phyloP scores from a whole-genome alignment of 2,888 invertebrate genomes.

The Fragum sueziense region DNA sequence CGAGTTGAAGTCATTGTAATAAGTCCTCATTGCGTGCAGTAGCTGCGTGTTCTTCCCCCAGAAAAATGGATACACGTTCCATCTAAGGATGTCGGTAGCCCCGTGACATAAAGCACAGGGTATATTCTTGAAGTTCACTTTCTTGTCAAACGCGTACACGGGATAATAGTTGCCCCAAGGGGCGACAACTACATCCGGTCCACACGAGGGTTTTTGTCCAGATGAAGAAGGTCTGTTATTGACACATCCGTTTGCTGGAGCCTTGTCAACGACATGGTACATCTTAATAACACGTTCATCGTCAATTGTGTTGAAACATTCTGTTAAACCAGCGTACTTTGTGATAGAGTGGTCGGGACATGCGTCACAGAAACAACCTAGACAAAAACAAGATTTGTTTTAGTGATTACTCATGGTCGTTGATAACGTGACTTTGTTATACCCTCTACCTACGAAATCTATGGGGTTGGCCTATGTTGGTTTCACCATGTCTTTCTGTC shows the following conservation, averaged over 20 bases:
- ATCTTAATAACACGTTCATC: neutral
- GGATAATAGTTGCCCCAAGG: slow-evolving; percentile 1
- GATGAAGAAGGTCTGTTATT: neutral
- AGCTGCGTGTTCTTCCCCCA: neutral
- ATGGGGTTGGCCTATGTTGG: no score
- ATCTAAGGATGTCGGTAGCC: neutral
- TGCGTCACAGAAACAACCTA: neutral
- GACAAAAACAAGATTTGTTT: no score
- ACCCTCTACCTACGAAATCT: no score
- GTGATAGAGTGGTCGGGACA: neutral
- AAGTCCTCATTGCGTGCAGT: neutral
- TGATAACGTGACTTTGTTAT: no score
- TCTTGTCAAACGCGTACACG: neutral
- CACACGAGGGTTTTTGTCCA: neutral
- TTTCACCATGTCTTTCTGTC: no score
- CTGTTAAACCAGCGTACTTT: neutral
- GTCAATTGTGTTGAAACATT: neutral
- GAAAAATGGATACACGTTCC: neutral
- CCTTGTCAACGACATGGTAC: neutral
- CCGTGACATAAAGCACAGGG: neutral
- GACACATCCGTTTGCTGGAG: neutral
- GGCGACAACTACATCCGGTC: neutral
- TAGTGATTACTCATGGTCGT: no score
- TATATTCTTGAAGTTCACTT: neutral
- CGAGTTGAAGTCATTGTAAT: neutral